phyloP scores from a whole-genome alignment of 2,888 invertebrate genomes.

The Parelbella ahira region DNA sequence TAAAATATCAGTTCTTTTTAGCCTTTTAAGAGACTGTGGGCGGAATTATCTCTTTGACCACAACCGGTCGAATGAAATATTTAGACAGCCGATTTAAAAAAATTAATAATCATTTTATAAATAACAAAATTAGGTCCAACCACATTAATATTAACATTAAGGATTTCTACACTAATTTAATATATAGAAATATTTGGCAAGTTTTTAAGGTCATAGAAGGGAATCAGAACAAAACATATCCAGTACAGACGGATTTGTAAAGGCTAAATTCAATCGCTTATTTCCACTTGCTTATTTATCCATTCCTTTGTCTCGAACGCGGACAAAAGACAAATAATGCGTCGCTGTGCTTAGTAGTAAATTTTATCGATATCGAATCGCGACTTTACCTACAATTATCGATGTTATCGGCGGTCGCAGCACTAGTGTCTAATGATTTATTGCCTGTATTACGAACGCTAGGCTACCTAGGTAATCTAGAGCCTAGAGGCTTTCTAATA shows the following conservation, averaged over 20 bases:
- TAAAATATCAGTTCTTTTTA: no score
- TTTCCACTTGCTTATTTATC: conserved; percentile 23
- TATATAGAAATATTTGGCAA: no score
- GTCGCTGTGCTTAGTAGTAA: conserved; percentile 17
- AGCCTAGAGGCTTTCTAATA: conserved; percentile 23
- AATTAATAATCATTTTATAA: no score
- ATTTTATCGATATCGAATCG: conserved; percentile 24
- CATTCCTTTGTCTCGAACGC: conserved; percentile 22
- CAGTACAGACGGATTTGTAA: conserved; percentile 10
- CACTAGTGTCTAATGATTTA: conserved; percentile 23
- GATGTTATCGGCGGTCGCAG: conserved; percentile 36
- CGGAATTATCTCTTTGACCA: no score
- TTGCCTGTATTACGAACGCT: conserved; percentile 20
- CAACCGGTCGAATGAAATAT: no score
- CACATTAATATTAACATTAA: no score
- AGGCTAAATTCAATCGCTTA: conserved; percentile 12
- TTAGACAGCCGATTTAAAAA: no score
- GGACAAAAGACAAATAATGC: conserved; percentile 26
- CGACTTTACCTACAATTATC: conserved; percentile 37
- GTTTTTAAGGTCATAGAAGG: no score
- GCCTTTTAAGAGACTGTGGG: no score
- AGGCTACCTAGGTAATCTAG: conserved; percentile 22
- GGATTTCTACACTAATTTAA: no score
- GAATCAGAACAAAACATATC: conserved; percentile 3
- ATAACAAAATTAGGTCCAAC: no score